Evolutionary conservation across 2,113 vertebrate species (phyloP).

Genomic region (Centropristis striata): DNA sequence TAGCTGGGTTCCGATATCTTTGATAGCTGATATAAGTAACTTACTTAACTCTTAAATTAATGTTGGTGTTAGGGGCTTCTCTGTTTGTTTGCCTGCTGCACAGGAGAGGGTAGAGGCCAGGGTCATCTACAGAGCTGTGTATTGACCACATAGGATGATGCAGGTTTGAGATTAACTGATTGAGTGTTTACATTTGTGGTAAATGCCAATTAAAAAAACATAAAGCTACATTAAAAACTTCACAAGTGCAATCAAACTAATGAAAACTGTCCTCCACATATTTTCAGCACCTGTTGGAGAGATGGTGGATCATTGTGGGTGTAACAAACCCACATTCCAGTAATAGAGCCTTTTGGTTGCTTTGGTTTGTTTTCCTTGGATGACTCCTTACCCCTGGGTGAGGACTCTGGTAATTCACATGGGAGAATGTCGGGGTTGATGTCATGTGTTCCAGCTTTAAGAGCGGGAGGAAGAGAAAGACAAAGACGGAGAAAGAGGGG

Average conservation of each 20-base stretch:
- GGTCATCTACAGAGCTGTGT: not conserved
- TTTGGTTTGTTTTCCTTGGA: slow-evolving; percentile 82
- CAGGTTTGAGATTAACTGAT: not conserved
- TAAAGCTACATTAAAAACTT: not conserved
- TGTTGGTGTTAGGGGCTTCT: not conserved
- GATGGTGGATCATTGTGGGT: slow-evolving; percentile 68
- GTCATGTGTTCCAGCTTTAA: slow-evolving; percentile 69
- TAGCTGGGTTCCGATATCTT: not conserved
- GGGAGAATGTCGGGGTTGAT: slow-evolving; percentile 67
- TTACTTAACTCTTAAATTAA: not conserved
- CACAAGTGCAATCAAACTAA: slow-evolving; percentile 32
- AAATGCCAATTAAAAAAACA: not conserved
- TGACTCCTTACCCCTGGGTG: slow-evolving; percentile 75
- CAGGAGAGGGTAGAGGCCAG: slow-evolving; percentile 25
- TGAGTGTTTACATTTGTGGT: slow-evolving; percentile 11
- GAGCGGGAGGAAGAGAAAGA: slow-evolving; percentile 12
- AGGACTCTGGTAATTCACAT: slow-evolving; percentile 76
- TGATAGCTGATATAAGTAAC: not conserved
- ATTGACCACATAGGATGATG: slow-evolving; percentile 1
- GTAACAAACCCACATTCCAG: slow-evolving; percentile 77
- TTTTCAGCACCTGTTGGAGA: slow-evolving; percentile 77
- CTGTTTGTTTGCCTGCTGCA: not conserved
- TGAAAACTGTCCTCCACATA: slow-evolving; percentile 53
- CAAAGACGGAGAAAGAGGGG: not conserved
- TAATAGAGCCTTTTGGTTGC: slow-evolving; percentile 78